Evolutionary conservation across 2,113 vertebrate species (phyloP).

Genomic region (Chlorocebus sabaeus): DNA sequence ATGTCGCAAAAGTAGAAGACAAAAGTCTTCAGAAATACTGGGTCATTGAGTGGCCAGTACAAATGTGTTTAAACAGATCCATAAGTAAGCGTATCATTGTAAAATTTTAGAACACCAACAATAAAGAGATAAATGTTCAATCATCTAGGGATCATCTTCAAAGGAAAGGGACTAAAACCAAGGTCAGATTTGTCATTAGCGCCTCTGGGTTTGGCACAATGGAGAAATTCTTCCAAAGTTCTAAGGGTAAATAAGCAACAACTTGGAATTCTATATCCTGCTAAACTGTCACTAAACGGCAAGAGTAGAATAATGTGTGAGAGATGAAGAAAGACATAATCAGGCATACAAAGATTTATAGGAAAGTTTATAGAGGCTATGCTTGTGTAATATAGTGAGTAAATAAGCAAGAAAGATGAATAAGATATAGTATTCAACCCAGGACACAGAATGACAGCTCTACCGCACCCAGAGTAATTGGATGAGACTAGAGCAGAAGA

Average conservation of each 20-base stretch:
- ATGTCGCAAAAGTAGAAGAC: not conserved
- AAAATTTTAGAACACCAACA: not conserved
- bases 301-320: not conserved
- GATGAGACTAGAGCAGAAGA: not conserved
- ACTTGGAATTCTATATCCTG: not conserved
- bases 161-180: not conserved
- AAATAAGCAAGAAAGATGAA: not conserved
- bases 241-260: not conserved
- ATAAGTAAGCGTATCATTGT: not conserved
- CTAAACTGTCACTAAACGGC: not conserved
- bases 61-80: not conserved
- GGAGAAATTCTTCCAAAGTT: not conserved
- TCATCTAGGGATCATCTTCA: not conserved
- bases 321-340: not conserved
- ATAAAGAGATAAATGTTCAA: not conserved
- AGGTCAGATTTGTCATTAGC: not conserved
- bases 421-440: not conserved
- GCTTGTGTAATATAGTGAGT: not conserved
- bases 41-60: not conserved
- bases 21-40: not conserved
- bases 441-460: not conserved
- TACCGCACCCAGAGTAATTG: not conserved
- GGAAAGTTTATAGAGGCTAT: not conserved
- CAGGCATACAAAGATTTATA: not conserved
- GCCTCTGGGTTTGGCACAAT: not conserved